Conservation (phyloP, 2,113 vertebrate genomes). For the Atlantisia rogersi region DNA sequence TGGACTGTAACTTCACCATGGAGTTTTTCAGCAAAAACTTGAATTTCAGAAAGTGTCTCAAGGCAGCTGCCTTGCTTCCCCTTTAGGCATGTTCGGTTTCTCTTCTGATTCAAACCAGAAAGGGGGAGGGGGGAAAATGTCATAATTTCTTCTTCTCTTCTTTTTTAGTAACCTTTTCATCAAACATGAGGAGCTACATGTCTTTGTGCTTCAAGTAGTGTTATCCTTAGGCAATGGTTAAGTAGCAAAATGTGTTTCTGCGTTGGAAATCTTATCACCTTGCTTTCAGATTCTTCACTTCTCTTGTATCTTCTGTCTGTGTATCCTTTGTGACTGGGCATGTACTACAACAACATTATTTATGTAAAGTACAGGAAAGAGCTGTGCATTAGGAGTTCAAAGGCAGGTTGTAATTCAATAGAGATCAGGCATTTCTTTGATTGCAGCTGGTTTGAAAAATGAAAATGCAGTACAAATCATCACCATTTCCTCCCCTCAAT, state of each 20-base stretch:
- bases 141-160: constrained; percentile 10
- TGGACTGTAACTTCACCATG: not conserved
- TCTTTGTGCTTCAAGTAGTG: constrained; percentile 33
- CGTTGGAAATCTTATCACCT: constrained; percentile 53
- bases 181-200: not conserved
- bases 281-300: constrained; percentile 48
- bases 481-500: not conserved
- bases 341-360: constrained; percentile 13
- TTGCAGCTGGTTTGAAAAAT: constrained; percentile 4
- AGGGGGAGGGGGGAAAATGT: not conserved
- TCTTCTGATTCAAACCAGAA: not conserved
- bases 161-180: constrained; percentile 34
- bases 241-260: constrained; percentile 47
- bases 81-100: not conserved
- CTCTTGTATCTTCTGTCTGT: constrained; percentile 9
- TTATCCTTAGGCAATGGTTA: constrained; percentile 35
- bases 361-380: constrained; percentile 50
- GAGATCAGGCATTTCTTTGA: constrained; percentile 15
- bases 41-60: not conserved
- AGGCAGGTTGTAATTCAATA: constrained; percentile 17
- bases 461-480: constrained; percentile 13
- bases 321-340: constrained; percentile 25
- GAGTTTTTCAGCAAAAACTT: not conserved
- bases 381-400: constrained; percentile 24
- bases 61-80: not conserved